These are phyloP conservation scores for Globodera rostochiensis DNA, from an alignment of 1,140 invertebrate genomes.

Conservation along the genomic window DNA sequence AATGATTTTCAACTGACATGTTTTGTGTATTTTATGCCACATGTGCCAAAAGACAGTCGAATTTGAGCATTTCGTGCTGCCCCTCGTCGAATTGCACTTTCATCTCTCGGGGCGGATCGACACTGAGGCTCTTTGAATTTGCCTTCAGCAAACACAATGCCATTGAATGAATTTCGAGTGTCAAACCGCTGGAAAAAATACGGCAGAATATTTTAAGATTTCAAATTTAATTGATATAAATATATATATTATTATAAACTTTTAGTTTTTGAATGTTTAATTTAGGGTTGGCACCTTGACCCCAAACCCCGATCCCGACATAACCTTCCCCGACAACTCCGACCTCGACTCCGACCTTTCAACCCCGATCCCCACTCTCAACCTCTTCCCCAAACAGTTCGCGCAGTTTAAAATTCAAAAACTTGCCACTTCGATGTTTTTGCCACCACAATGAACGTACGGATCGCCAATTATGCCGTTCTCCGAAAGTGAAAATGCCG, in stretches of 20 bases:
- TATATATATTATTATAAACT: neutral
- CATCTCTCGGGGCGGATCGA: conserved; percentile 51
- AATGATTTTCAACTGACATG: conserved; percentile 51
- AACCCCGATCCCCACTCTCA: too few relatives aligned
- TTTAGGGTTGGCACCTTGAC: too few relatives aligned
- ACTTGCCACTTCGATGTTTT: conserved; percentile 56
- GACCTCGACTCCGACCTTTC: too few relatives aligned
- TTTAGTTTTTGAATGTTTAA: neutral
- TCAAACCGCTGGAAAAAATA: conserved; percentile 46
- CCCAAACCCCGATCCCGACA: too few relatives aligned
- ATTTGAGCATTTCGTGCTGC: conserved; percentile 53
- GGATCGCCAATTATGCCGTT: conserved; percentile 61
- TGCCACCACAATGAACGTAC: conserved; percentile 59
- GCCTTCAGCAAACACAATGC: conserved; percentile 61
- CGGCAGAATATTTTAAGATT: neutral
- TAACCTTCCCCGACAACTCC: too few relatives aligned
- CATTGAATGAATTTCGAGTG: conserved; percentile 58
- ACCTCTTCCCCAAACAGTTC: too few relatives aligned
- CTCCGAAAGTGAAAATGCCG: conserved; percentile 27
- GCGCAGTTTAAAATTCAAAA: neutral
- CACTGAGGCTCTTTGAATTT: conserved; percentile 59
- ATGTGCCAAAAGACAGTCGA: conserved; percentile 55
- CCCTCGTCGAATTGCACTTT: conserved; percentile 1
- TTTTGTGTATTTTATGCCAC: conserved; percentile 54
- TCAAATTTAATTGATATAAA: conserved; percentile 19